Evolutionary conservation across 2,113 vertebrate species (phyloP).

Genomic region (Gambusia holbrooki): DNA sequence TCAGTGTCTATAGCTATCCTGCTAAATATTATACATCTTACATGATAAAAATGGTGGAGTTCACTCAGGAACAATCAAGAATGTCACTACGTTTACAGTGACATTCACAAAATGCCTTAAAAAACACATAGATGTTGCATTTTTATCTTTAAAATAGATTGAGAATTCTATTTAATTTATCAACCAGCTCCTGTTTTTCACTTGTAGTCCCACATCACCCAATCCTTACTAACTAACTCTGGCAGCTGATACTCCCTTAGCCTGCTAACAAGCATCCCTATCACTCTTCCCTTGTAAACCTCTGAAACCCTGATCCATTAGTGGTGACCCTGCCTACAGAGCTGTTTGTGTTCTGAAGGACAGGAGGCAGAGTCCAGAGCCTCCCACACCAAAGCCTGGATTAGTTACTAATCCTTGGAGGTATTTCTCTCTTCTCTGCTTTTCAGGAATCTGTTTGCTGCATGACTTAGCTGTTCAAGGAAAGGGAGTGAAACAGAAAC

Average conservation of each 20-base stretch:
- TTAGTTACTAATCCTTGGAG: slow-evolving; percentile 73
- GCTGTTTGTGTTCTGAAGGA: slow-evolving; percentile 64
- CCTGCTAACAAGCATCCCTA: slow-evolving; percentile 59
- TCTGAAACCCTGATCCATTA: slow-evolving; percentile 61
- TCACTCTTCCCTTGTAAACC: slow-evolving; percentile 53
- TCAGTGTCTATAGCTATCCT: no score
- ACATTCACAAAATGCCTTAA: background rate
- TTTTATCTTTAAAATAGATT: background rate
- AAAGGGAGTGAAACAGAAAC: slow-evolving; percentile 20
- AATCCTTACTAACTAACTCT: slow-evolving; percentile 28
- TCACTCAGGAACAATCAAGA: background rate
- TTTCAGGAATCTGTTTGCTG: slow-evolving; percentile 65
- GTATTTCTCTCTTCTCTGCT: slow-evolving; percentile 62
- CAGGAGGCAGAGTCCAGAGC: slow-evolving; percentile 60
- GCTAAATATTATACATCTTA: no score
- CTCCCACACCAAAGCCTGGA: slow-evolving; percentile 67
- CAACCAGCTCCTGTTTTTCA: background rate
- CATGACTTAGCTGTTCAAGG: slow-evolving; percentile 54
- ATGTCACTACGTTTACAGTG: background rate
- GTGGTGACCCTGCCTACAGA: slow-evolving; percentile 58
- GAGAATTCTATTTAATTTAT: background rate
- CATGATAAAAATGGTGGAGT: background rate
- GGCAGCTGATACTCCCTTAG: slow-evolving; percentile 41
- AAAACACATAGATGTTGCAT: background rate
- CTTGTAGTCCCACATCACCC: slow-evolving; percentile 15